A percentile compares a stretch with the other conserved stretches of the same genome.
Conservation (phyloP, 2,113 vertebrate species). For the Syrrhaptes paradoxus region DNA sequence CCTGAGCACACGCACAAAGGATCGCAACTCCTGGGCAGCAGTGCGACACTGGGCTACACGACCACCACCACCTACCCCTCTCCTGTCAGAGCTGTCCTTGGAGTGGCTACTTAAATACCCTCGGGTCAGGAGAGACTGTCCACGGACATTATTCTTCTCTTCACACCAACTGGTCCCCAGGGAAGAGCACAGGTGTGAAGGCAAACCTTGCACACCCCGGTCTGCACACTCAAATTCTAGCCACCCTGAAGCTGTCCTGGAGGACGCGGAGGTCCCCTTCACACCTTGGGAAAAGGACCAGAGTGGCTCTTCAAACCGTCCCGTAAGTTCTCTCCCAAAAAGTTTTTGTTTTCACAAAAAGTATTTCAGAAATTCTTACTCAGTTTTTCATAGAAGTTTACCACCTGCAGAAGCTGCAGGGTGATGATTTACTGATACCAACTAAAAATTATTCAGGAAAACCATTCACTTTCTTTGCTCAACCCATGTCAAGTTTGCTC, state of each 20-base stretch:
- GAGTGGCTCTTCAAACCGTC: not conserved
- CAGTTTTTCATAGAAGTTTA: not conserved
- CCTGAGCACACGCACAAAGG: not conserved
- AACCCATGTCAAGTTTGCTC: not conserved
- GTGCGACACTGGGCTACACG: rapidly evolving
- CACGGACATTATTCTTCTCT: not conserved
- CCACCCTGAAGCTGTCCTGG: not conserved
- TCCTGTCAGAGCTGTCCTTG: not conserved
- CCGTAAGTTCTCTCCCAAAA: rapidly evolving
- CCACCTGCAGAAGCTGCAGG: not conserved
- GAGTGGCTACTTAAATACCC: too few relatives aligned
- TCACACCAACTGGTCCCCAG: not conserved
- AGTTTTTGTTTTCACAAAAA: not conserved
- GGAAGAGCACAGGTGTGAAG: not conserved
- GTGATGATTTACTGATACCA: not conserved
- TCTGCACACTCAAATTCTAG: not conserved
- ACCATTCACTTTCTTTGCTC: not conserved
- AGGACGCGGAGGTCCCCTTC: not conserved
- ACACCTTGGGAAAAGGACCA: not conserved
- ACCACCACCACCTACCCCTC: not conserved
- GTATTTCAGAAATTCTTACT: not conserved
- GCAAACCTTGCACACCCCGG: rapidly evolving
- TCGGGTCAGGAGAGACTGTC: not conserved
- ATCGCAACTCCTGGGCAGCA: not conserved
- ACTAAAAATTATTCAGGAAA: not conserved